Evolutionary conservation across 2,113 vertebrate species (phyloP), one percentile per base, ranked within the genome.

Genomic region (Tachuris rubrigastra): DNA sequence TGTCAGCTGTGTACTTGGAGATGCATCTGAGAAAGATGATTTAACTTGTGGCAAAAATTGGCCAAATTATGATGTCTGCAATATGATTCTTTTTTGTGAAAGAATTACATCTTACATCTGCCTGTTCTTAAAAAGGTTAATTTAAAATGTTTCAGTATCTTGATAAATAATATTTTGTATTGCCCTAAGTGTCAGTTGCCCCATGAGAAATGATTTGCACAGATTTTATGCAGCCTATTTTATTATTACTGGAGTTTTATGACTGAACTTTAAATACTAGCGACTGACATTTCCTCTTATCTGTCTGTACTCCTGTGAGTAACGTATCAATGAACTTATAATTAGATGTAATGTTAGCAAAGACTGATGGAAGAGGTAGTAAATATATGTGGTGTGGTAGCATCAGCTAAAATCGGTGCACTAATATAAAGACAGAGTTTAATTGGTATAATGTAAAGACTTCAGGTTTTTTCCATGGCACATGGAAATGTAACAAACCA

Each of bases 181-280:
- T 87, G 56, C 80, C 52, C 14, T 37, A 49, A 91, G 65, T 90
- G 47, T 78, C 74, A 92, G 28, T 69, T 90, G n/a, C 58, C 76
- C 49, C 46, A 33, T 78, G 53, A 92, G 84, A 89, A 94, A 81
- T 56, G 76, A 60, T 94, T 95, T 93, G 78, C 69, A 84, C 20
- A 86, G 87, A 75, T 89, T 95, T 94, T 93, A 88, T 89, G 65
- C 80, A 90, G 82, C 56, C 56, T 68, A 5, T 41, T 94, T 94
- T 90, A 94, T 92, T 88, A 86, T 90, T 71, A 85, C 86, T 72
- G 56, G n/a, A 80, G 44, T 86, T 96, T 94, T 92, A 93, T 75
- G 90, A 85, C 33, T 87, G 93, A 95, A 96, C 95, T 96, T 97
- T 93, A 95, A 95, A 95, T 94, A 96, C 88, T 93, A 93, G 75